Conservation (phyloP, 2,113 vertebrate genomes). For the Xenopus borealis region DNA sequence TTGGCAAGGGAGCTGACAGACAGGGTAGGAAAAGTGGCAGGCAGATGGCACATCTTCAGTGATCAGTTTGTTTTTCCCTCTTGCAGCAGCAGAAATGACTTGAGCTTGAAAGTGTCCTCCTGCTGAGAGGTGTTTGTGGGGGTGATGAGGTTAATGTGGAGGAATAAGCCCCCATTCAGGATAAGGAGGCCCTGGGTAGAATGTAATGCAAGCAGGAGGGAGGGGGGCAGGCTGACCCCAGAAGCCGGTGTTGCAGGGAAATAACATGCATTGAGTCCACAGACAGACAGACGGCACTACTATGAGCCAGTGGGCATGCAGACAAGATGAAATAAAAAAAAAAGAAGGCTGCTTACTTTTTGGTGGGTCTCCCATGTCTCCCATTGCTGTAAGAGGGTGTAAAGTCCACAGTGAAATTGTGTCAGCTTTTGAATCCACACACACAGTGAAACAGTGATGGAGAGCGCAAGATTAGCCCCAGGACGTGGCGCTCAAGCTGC, state of each 20-base stretch:
- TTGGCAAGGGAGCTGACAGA: background rate
- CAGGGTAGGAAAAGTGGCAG: no score
- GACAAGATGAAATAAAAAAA: constrained; percentile 43
- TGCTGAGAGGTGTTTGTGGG: no score
- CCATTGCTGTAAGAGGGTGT: constrained; percentile 91
- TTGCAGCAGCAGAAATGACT: no score
- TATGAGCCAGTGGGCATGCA: no score
- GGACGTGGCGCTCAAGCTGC: constrained; percentile 50
- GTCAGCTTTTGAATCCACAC: constrained; percentile 64
- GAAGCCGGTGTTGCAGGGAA: no score
- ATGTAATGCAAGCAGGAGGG: constrained; percentile 47
- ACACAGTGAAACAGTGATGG: constrained; percentile 30
- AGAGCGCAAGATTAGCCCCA: background rate
- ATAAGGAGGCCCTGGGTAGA: constrained; percentile 57
- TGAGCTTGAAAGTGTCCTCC: no score
- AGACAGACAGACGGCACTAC: no score
- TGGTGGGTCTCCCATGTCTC: constrained; percentile 98
- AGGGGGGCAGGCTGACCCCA: background rate
- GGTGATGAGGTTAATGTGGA: no score
- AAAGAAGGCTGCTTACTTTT: constrained; percentile 87
- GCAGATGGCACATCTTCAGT: no score
- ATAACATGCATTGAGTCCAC: no score
- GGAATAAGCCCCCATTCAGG: constrained; percentile 52
- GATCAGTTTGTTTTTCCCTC: no score
- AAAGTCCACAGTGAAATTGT: constrained; percentile 90